Conservation (phyloP, 2,888 invertebrate species). For the Drosophila sordidapex region DNA sequence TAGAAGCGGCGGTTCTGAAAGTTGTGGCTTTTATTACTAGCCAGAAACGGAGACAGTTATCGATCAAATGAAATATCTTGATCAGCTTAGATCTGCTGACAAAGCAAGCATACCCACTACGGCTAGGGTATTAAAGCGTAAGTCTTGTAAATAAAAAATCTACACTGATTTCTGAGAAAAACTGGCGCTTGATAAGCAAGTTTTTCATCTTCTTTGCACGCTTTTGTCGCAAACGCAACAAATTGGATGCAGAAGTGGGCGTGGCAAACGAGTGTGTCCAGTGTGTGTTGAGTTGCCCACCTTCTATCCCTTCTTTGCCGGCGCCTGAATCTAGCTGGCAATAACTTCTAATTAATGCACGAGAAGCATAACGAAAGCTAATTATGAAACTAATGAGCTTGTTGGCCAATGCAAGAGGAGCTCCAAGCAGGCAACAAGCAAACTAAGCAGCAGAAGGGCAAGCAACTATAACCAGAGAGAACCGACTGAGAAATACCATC, state of each 20-base stretch:
- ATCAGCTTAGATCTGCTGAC: not conserved
- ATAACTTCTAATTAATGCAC: constrained; percentile 80
- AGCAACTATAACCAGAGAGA: constrained; percentile 6
- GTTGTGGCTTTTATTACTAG: not conserved
- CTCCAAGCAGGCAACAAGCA: constrained; percentile 23
- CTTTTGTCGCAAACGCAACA: constrained; percentile 19
- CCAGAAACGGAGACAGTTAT: not conserved
- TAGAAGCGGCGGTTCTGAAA: not conserved
- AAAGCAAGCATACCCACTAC: not conserved
- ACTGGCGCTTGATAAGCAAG: constrained; percentile 58
- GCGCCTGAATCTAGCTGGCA: constrained; percentile 70
- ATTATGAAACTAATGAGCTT: constrained; percentile 81
- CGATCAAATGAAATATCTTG: not conserved
- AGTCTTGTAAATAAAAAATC: constrained; percentile 9
- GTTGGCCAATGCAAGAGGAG: constrained; percentile 70
- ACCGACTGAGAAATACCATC: not conserved
- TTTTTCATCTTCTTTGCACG: constrained; percentile 18
- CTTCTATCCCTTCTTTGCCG: constrained; percentile 24
- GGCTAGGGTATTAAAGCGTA: not conserved
- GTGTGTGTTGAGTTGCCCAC: constrained; percentile 49
- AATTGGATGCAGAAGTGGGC: constrained; percentile 50
- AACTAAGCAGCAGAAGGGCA: constrained; percentile 24
- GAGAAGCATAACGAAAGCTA: constrained; percentile 81
- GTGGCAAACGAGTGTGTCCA: constrained; percentile 30
- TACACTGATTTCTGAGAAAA: constrained; percentile 37